Evolutionary conservation across 1,140 invertebrate genomes (phyloP).

Genomic region (Notospermus geniculatus): DNA sequence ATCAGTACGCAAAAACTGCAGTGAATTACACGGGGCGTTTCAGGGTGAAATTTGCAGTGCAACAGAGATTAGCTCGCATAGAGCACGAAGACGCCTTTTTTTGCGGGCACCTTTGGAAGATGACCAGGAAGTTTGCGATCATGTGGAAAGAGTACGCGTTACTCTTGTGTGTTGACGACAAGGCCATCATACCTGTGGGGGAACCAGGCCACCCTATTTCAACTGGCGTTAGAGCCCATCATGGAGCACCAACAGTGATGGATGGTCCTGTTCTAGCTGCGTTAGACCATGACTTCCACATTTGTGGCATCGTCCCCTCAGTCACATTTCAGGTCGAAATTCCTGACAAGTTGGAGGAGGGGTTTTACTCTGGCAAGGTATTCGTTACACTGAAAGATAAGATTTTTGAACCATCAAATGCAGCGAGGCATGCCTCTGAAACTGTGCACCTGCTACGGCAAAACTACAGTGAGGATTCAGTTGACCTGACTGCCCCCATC

Average conservation of each 20-base stretch:
- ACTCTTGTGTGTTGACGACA: slow-evolving; percentile 1
- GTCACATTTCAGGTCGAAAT: background rate
- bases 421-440: too few species aligned
- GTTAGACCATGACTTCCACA: slow-evolving; percentile 2
- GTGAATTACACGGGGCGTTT: too few species aligned
- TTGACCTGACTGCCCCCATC: too few species aligned
- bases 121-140: background rate
- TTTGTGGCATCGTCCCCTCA: background rate
- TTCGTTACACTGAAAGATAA: background rate
- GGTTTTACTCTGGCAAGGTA: background rate
- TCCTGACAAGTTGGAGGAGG: background rate
- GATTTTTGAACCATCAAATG: background rate
- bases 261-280: background rate
- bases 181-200: background rate
- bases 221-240: background rate
- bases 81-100: too few species aligned
- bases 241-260: background rate
- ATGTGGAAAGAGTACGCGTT: background rate
- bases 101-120: too few species aligned
- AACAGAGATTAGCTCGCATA: too few species aligned
- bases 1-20: too few species aligned
- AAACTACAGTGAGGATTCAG: too few species aligned
- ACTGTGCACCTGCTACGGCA: too few species aligned
- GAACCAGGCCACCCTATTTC: background rate
- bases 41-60: too few species aligned